Evolutionary conservation across 2,113 vertebrate species (phyloP), one percentile per base, ranked within the genome.

Genomic region (Vidua macroura): DNA sequence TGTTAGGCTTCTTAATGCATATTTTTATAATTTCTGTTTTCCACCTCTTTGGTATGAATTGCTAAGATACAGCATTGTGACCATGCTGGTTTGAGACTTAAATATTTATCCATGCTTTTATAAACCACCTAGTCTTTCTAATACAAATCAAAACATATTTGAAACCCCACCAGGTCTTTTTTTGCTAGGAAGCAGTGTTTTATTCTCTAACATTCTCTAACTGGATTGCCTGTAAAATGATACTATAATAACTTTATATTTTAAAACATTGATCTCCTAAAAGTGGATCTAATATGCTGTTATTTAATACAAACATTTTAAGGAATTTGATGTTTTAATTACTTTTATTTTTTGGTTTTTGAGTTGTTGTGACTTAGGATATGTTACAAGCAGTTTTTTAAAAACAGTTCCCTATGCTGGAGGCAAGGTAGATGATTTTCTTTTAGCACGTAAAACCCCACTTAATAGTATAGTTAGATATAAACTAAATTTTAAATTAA

Each of bases 21-120:
- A 76, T 91, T 92, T 81, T 86, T 82, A 49, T 73, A 58, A 78
- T 89, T 94, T 69, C 51, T 62, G 3, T 83, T 91, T 95, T 87
- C 81, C 59, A 77, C 63, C 30, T 79, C 76, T 90, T 92, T 85
- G 55, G 14, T 58, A 85, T 79, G 75, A 18, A 33, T 90, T 83
- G 23, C 55, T 63, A 74, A 63, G 84, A 59, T 90, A n/a, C n/a
- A n/a, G n/a, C n/a, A n/a, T 77, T 88, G 66, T 92, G 74, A 63
- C 44, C 1, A 1, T 83, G 35, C 56, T 81, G 60, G 15, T 92
- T 74, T 60, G 60, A 88, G 80, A 75, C 24, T 88, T 83, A 77
- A 80, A 67, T 35, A 86, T 88, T 85, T 58, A 63, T 72, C 44
- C 39, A 27, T 44, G 60, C 62, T 92, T 35, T 83, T 92, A 69